Conservation (phyloP, 2,797 vertebrate genomes). For the Channallabes apus region DNA sequence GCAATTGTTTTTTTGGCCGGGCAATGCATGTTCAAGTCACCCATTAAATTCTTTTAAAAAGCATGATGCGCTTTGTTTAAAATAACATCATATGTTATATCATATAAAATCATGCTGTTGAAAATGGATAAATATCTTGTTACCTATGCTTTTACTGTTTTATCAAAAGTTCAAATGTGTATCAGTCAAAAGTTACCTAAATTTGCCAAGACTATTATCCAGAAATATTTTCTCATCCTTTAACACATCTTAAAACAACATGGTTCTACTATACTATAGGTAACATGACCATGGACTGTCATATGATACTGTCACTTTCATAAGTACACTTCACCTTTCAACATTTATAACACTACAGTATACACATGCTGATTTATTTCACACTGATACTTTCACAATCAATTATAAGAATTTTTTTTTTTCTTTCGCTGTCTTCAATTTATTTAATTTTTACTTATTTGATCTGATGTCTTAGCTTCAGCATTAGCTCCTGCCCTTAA, state of each 20-base stretch:
- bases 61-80: not conserved
- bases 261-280: not conserved
- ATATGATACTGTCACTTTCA: not conserved
- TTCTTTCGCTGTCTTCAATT: not conserved
- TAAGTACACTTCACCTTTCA: not conserved
- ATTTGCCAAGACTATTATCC: not conserved
- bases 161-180: not conserved
- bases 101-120: not conserved
- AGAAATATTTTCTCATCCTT: not conserved
- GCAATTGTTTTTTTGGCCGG: too few species aligned
- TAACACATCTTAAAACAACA: not conserved
- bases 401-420: not conserved
- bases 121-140: not conserved
- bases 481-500: not conserved
- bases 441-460: not conserved
- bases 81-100: not conserved
- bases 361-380: not conserved
- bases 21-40: not conserved
- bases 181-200: not conserved
- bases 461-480: not conserved
- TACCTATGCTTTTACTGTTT: not conserved
- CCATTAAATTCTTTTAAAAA: not conserved
- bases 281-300: not conserved
- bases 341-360: not conserved
- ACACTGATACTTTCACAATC: conserved; percentile 2